Conservation (phyloP, 1,140 invertebrate species). For the Drosophila tani region DNA sequence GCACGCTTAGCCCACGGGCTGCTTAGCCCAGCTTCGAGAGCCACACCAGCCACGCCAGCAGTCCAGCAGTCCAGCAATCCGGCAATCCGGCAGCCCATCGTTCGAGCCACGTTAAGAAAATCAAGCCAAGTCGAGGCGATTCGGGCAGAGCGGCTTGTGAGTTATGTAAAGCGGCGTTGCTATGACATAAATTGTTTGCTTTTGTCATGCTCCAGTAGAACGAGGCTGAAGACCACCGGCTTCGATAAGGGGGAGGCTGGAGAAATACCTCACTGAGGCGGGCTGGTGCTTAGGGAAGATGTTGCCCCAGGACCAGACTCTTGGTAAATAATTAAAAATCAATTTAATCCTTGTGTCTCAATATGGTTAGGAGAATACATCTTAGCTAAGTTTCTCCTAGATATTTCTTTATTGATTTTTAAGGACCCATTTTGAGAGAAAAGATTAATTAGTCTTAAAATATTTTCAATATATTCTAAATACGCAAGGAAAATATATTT, state of each 20-base stretch:
- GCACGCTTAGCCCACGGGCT: conserved; percentile 69
- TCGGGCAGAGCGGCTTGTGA: conserved; percentile 60
- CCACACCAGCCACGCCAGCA: background rate
- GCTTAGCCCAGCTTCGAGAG: conserved; percentile 30
- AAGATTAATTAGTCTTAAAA: too few species aligned
- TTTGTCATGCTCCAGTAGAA: conserved; percentile 49
- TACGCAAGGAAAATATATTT: too few species aligned
- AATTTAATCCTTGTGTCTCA: conserved; percentile 2
- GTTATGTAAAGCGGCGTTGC: conserved; percentile 76
- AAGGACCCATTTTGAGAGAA: background rate
- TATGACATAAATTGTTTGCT: conserved; percentile 79
- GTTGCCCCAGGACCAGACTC: conserved; percentile 2
- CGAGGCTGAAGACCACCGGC: conserved; percentile 24
- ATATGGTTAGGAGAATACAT: background rate
- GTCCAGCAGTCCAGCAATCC: too few species aligned
- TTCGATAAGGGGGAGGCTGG: conserved; percentile 18
- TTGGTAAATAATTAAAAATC: conserved; percentile 31
- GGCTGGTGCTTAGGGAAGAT: background rate
- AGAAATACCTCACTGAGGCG: conserved; percentile 13
- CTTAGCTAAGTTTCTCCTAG: background rate
- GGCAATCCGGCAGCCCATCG: conserved; percentile 14
- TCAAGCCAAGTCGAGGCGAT: conserved; percentile 9
- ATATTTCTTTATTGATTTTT: background rate
- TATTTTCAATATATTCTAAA: too few species aligned
- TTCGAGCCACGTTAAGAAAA: conserved; percentile 33